Percentiles rank a stretch among this genome's conserved stretches.
These are phyloP conservation scores for Neoniphon sammara DNA, from an alignment of 2,797 vertebrate genomes.

Conservation along the genomic window DNA sequence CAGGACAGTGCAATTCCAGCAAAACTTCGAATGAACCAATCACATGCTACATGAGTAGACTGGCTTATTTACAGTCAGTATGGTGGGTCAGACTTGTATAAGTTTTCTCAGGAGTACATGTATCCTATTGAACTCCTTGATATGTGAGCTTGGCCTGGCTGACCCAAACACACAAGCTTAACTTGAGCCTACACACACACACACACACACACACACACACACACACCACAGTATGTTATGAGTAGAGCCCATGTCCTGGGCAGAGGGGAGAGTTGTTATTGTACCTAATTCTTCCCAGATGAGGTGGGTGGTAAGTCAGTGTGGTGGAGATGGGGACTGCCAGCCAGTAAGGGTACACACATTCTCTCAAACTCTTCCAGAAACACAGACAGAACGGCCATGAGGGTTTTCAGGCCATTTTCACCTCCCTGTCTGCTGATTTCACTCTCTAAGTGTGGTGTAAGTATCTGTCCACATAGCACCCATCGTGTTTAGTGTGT, in stretches of 20 bases:
- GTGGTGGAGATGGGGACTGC: constrained; percentile 37
- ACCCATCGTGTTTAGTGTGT: neutral
- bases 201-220: constrained; percentile 31
- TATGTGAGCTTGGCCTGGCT: constrained; percentile 29
- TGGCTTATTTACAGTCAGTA: neutral
- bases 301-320: constrained; percentile 68
- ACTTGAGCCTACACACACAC: constrained; percentile 45
- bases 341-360: constrained; percentile 14
- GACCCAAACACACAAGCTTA: constrained; percentile 50
- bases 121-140: constrained; percentile 31
- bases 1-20: constrained; percentile 8
- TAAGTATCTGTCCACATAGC: neutral
- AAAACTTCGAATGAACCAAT: neutral
- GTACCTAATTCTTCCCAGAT: constrained; percentile 78
- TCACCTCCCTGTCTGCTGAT: neutral
- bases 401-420: constrained; percentile 6
- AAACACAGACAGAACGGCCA: constrained; percentile 34
- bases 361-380: constrained; percentile 23
- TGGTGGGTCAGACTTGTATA: neutral
- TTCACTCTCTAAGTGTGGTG: constrained; percentile 1
- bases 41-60: neutral
- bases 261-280: constrained; percentile 68
- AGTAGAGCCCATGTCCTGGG: constrained; percentile 56
- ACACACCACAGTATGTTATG: constrained; percentile 59
- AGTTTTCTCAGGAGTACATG: constrained; percentile 5